Percentiles rank a stretch among this genome's conserved stretches.
phyloP scores from a whole-genome alignment of 2,888 invertebrate genomes.

The Eumacrocentrus americanus region DNA sequence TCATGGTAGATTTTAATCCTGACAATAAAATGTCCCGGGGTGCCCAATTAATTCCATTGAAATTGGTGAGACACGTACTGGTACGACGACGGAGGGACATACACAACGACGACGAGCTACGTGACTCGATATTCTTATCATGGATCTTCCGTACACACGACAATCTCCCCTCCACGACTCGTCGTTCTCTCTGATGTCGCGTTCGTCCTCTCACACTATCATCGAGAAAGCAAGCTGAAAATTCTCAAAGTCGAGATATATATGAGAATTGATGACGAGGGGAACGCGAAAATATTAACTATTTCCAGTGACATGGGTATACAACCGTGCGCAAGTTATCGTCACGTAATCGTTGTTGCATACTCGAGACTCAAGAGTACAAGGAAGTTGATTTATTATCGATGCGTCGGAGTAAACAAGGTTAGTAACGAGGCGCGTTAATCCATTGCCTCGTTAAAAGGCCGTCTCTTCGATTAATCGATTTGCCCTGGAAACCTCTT shows the following conservation, averaged over 20 bases:
- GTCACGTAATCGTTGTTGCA: conserved; percentile 16
- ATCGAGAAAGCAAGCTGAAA: too few relatives aligned
- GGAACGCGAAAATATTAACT: conserved; percentile 21
- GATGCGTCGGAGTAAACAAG: conserved; percentile 30
- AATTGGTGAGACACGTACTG: conserved; percentile 30
- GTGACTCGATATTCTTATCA: conserved; percentile 35
- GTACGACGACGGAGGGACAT: not conserved
- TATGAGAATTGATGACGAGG: conserved; percentile 19
- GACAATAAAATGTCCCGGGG: conserved; percentile 28
- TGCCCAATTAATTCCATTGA: conserved; percentile 33
- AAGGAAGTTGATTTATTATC: conserved; percentile 36
- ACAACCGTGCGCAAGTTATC: conserved; percentile 17
- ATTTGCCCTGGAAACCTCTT: conserved; percentile 23
- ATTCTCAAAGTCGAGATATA: not conserved
- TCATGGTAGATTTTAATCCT: conserved; percentile 23
- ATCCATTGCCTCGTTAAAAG: conserved; percentile 32
- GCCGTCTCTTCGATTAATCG: conserved; percentile 30
- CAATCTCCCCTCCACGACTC: conserved; percentile 12
- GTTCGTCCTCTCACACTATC: too few relatives aligned
- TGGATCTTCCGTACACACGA: conserved; percentile 28
- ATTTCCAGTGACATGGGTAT: too few relatives aligned
- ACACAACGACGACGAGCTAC: conserved; percentile 24
- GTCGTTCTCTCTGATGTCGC: conserved; percentile 4
- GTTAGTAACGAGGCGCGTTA: conserved; percentile 32
- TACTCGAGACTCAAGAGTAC: not conserved